Conservation (phyloP, 2,888 invertebrate genomes). For the Coremacera marginata region DNA sequence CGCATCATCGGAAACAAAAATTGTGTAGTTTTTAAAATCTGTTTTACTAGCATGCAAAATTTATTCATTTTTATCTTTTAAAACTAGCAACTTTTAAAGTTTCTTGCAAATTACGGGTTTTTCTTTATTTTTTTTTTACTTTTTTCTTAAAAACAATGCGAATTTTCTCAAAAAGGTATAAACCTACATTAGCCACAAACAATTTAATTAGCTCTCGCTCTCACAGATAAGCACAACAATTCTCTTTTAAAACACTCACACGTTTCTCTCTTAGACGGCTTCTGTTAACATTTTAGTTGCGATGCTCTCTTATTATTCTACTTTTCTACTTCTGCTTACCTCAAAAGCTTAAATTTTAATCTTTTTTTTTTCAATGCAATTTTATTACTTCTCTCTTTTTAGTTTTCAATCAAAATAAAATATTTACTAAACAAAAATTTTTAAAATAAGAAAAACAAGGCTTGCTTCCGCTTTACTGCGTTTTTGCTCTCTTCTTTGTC, state of each 20-base stretch:
- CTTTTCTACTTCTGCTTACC: no score
- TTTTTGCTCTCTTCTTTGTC: neutral
- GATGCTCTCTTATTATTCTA: neutral
- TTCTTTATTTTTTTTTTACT: neutral
- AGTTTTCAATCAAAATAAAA: slow-evolving; percentile 36
- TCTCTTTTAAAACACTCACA: neutral
- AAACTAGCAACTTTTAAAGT: neutral
- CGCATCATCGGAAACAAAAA: no score
- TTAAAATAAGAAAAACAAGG: slow-evolving; percentile 14
- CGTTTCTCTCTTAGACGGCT: slow-evolving; percentile 8
- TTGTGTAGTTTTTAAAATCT: slow-evolving; percentile 10
- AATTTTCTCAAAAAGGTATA: neutral
- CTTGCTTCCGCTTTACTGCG: slow-evolving; percentile 8
- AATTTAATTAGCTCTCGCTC: neutral
- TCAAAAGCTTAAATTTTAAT: neutral
- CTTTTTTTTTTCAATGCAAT: slow-evolving; percentile 6
- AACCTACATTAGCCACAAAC: neutral
- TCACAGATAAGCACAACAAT: neutral
- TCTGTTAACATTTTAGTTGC: neutral
- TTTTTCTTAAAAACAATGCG: neutral
- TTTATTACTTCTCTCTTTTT: slow-evolving; percentile 36
- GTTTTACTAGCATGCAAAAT: neutral
- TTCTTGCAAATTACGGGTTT: neutral
- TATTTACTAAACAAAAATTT: slow-evolving; percentile 35
- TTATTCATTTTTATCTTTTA: neutral